Base-by-base conservation (phyloP, 2,888 invertebrate genomes). In the Drosophila merina region DNA sequence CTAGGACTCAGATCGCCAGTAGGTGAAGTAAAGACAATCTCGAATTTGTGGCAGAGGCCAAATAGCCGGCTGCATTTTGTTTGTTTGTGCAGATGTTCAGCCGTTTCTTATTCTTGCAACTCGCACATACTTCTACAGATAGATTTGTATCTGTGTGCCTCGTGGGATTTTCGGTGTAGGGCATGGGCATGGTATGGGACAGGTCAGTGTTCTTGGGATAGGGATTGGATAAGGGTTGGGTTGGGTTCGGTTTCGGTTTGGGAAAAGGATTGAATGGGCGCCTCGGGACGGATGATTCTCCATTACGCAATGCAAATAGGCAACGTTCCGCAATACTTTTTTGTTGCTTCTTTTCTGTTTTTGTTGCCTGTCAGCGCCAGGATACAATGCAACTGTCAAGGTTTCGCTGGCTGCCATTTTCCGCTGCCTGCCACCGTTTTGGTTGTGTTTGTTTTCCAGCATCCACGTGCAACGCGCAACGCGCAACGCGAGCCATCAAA, bases 341-440 rank as follows among this genome's bases (percentile, higher is more conserved):
- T 48, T 42, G 44, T 48, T 62, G 63, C 40, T 42, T 42, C 62
- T 40, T 48, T 48, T 42, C 62, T 40, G 20, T 54, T 38, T 54
- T 57, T 50, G 4, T 38, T 57, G 50, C 36, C 68, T 55, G 50
- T 57, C 72, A 83, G 70, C 77, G 66, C 71, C 86, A 72, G 60
- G 62, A 79, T 74, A 83, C 83, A 88, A 88, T 88, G 88, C 88
- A 83, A 74, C 88, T 88, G 82, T 88, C 88, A 83, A 88, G 88
- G 84, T 79, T 82, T 77, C 74, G 57, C 44, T 44, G 10, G 25
- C 57, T 20, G 47, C 49, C 63, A 62, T 73, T 57, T 74, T 57
- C 47, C 33, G 50, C 57, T 57, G 54, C 44, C 42, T 42, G 42
- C 7, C 9, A 20, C 20, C n/a, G 4, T n/a, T 5, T 38, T 38